phyloP scores from a whole-genome alignment of 2,888 invertebrate species.

The Gryllus longicercus region DNA sequence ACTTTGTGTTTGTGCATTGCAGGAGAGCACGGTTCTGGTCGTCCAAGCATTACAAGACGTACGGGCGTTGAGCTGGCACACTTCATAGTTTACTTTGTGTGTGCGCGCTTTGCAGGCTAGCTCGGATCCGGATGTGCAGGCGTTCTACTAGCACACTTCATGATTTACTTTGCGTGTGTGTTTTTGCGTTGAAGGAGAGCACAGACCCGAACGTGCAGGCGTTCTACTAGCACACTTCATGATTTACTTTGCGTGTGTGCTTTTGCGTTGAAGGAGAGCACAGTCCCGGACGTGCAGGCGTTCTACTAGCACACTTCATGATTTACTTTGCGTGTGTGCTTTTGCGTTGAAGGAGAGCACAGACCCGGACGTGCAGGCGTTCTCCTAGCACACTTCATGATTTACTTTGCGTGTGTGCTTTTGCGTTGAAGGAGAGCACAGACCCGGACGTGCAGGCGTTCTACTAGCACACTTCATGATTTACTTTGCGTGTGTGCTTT shows the following conservation, averaged over 20 bases:
- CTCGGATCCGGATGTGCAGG: constrained; percentile 60
- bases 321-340: no score
- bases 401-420: constrained; percentile 32
- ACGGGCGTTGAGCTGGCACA: constrained; percentile 52
- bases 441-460: constrained; percentile 62
- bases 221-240: constrained; percentile 52
- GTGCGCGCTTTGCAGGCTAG: constrained; percentile 55
- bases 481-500: no score
- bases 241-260: no score
- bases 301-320: no score
- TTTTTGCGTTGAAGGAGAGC: constrained; percentile 53
- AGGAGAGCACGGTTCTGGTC: no score
- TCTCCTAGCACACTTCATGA: constrained; percentile 54
- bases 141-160: constrained; percentile 58
- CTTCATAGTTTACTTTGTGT: constrained; percentile 45
- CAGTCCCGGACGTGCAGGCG: constrained; percentile 59
- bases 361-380: constrained; percentile 59
- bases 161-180: no score
- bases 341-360: no score
- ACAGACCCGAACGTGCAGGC: constrained; percentile 60
- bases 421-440: constrained; percentile 60
- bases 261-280: constrained; percentile 54
- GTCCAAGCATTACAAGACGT: constrained; percentile 57
- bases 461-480: constrained; percentile 48
- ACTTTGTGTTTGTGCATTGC: no score